phyloP scores from a whole-genome alignment of 2,113 vertebrate genomes.

The Rhinoderma darwinii region DNA sequence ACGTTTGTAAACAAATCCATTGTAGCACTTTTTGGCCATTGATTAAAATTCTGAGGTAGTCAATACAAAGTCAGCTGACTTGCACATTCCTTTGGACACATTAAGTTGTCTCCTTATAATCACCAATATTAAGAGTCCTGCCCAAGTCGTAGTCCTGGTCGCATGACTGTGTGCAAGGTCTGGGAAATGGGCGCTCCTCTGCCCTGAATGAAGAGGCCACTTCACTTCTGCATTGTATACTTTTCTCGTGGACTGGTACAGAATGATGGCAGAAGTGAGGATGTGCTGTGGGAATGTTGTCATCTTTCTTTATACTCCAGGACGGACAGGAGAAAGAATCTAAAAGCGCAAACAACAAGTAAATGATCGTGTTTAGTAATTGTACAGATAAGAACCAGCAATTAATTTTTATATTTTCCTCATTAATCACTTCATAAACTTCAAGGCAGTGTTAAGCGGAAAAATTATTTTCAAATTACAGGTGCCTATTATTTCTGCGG shows the following conservation, averaged over 20 bases:
- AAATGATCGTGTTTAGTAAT: too few relatives aligned
- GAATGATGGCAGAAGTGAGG: constrained; percentile 65
- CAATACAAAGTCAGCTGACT: constrained; percentile 64
- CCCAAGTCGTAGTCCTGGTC: constrained; percentile 66
- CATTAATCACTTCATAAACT: too few relatives aligned
- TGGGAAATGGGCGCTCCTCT: constrained; percentile 57
- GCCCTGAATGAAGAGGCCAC: neutral
- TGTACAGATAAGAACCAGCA: neutral
- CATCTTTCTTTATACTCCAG: constrained; percentile 72
- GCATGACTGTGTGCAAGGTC: constrained; percentile 60
- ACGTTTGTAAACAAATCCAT: constrained; percentile 58
- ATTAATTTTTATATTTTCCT: too few relatives aligned
- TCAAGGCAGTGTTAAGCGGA: too few relatives aligned
- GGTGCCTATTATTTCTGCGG: too few relatives aligned
- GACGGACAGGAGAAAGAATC: constrained; percentile 65
- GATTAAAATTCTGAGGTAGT: constrained; percentile 78
- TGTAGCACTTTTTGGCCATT: constrained; percentile 70
- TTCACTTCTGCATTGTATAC: fast-evolving
- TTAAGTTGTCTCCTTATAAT: constrained; percentile 72
- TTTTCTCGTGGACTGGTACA: constrained; percentile 59
- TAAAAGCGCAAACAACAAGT: neutral
- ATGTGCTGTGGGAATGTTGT: constrained; percentile 47
- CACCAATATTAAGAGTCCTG: constrained; percentile 71
- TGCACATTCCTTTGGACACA: constrained; percentile 10
- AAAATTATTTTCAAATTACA: too few relatives aligned